phyloP scores from a whole-genome alignment of 2,888 invertebrate genomes.

The Caradrina kadenii region DNA sequence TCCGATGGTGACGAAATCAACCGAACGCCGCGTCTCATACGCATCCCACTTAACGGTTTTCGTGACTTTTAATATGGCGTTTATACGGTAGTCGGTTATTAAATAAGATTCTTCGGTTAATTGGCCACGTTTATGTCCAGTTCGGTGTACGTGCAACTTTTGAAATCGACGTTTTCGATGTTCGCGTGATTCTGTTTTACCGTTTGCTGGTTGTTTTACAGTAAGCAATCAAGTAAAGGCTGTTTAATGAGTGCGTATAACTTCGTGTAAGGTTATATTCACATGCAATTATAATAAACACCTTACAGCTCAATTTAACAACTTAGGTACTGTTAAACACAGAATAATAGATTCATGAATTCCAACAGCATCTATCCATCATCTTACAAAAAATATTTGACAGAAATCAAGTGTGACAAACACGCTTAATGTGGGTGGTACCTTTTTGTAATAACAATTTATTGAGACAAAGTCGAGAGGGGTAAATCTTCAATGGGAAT shows the following conservation, averaged over 20 bases:
- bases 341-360: slow-evolving; percentile 5
- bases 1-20: slow-evolving; percentile 83
- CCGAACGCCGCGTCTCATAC: slow-evolving; percentile 76
- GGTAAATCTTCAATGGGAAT: slow-evolving; percentile 82
- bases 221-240: slow-evolving; percentile 71
- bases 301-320: slow-evolving; percentile 50
- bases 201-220: slow-evolving; percentile 74
- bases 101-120: slow-evolving; percentile 85
- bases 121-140: slow-evolving; percentile 81
- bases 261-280: slow-evolving; percentile 58
- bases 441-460: slow-evolving; percentile 32
- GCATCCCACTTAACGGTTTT: slow-evolving; percentile 86
- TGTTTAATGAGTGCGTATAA: slow-evolving; percentile 69
- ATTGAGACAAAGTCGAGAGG: slow-evolving; percentile 50
- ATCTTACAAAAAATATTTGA: slow-evolving; percentile 7
- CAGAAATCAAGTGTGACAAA: slow-evolving; percentile 7
- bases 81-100: slow-evolving; percentile 87
- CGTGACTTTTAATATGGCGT: slow-evolving; percentile 83
- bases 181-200: slow-evolving; percentile 73
- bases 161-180: slow-evolving; percentile 77
- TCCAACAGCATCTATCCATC: slow-evolving; percentile 2
- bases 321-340: slow-evolving; percentile 17
- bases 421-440: background rate
- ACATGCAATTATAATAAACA: slow-evolving; percentile 55
- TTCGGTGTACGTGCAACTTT: slow-evolving; percentile 74